Base-by-base conservation (phyloP, 2,797 vertebrate species). In the Etheostoma perlongum region DNA sequence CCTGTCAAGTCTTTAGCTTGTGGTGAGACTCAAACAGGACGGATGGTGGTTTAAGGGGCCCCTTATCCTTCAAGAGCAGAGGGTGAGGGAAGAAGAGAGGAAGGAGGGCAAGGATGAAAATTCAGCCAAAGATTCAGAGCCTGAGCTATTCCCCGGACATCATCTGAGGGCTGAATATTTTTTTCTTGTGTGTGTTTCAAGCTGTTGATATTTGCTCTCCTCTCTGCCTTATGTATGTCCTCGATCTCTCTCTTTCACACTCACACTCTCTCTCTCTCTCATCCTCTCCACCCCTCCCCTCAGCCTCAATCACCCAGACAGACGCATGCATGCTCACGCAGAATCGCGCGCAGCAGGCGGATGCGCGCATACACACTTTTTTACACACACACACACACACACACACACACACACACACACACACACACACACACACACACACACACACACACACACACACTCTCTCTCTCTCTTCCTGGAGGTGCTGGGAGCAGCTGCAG, bases 401-500 rank as follows among this genome's bases (percentile, higher is more conserved):
- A 9, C 33, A 36, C 33, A 9, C 33, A 36, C 33, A 36, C 33
- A 8, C 33, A n/a, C 80, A 57, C 78, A 59, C 76, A 51, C 78
- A 25, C 33, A 63, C 68, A 54, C 68, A 36, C 67, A 57, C 61
- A 53, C 60, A 79, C 67, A 64, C 69, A 80, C 66, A 73, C 66
- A 65, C 58, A 68, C 76, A 33, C 80, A 46, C 69, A 72, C 63
- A 82, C 88, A 88, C 87, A 90, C 89, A 86, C 92, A 94, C 93
- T 94, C 94, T 30, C 30, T 30, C 30, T 30, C 30, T 30, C 30
- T 30, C 95, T 95, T 94, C 93, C 94, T 93, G 92, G 93, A 94
- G 95, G 94, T 95, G 94, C 93, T 95, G 93, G 92, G 90, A 95
- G 94, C 92, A 95, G 94, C 93, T 91, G 92, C 93, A 94, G 93